Conservation (phyloP, 2,888 invertebrate genomes). For the Coleophora flavipennella region DNA sequence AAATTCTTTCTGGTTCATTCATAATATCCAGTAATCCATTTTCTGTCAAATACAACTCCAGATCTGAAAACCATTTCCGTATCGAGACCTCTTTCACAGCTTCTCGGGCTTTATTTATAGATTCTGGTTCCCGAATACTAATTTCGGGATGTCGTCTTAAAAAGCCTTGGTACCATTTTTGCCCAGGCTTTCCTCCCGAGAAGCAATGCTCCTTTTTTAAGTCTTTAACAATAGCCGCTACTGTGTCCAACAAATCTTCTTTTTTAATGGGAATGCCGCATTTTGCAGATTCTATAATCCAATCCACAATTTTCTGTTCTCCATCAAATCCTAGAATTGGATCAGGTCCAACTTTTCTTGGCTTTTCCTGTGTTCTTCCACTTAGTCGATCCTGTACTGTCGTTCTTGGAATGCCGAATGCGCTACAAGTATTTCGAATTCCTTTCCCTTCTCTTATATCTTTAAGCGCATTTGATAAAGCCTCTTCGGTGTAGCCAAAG, state of each 20-base stretch:
- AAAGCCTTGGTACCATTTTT: slow-evolving; percentile 4
- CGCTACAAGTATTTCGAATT: background rate
- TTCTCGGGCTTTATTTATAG: background rate
- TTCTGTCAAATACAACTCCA: background rate
- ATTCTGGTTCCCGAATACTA: background rate
- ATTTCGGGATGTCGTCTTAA: background rate
- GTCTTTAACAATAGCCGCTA: slow-evolving; percentile 4
- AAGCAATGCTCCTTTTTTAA: slow-evolving; percentile 1
- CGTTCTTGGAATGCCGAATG: background rate
- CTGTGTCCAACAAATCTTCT: slow-evolving; percentile 4
- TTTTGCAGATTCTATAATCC: slow-evolving; percentile 8
- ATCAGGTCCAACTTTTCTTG: slow-evolving; percentile 14
- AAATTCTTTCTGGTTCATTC: background rate
- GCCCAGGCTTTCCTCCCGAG: slow-evolving; percentile 7
- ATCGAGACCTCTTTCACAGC: background rate
- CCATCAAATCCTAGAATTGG: slow-evolving; percentile 12
- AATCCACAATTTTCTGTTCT: slow-evolving; percentile 16
- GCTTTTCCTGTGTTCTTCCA: slow-evolving; percentile 8
- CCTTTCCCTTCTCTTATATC: slow-evolving; percentile 7
- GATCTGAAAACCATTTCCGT: background rate
- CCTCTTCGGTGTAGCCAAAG: background rate
- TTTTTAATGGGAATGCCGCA: slow-evolving; percentile 7
- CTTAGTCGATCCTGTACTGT: background rate
- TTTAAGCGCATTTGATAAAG: background rate
- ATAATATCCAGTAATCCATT: background rate